phyloP scores from a whole-genome alignment of 2,888 invertebrate species.

The Ptycholaimellus sp. region DNA sequence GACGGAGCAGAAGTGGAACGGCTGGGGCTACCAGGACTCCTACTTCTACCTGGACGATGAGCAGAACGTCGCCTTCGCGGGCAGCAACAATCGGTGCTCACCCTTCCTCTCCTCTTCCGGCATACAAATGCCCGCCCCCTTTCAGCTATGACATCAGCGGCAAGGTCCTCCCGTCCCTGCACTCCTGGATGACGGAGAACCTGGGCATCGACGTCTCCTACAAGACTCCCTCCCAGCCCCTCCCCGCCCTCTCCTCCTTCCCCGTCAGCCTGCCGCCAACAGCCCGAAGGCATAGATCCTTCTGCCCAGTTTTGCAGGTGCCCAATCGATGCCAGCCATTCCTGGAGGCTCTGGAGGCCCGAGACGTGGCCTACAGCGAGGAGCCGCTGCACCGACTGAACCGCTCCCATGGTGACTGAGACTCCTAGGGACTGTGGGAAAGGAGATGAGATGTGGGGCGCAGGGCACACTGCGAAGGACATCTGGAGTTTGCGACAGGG shows the following conservation, averaged over 20 bases:
- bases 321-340: too few relatives aligned
- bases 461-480: constrained; percentile 60
- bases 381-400: constrained; percentile 14
- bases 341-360: too few relatives aligned
- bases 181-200: constrained; percentile 49
- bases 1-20: constrained; percentile 65
- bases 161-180: constrained; percentile 48
- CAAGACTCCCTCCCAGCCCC: constrained; percentile 16
- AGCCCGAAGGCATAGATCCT: too few relatives aligned
- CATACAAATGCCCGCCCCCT: constrained; percentile 1
- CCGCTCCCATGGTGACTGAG: constrained; percentile 17
- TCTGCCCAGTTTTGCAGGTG: too few relatives aligned
- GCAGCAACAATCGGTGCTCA: constrained; percentile 30
- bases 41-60: constrained; percentile 43
- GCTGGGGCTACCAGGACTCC: constrained; percentile 97
- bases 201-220: constrained; percentile 38
- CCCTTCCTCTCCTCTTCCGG: not conserved
- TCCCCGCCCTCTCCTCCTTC: too few relatives aligned
- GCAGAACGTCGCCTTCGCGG: constrained; percentile 50
- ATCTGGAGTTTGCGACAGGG: constrained; percentile 52
- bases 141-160: constrained; percentile 26
- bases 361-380: too few relatives aligned
- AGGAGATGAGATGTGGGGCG: constrained; percentile 2
- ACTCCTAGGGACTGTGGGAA: not conserved
- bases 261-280: too few relatives aligned